Base-by-base conservation (phyloP, 1,140 invertebrate genomes). In the Drosophila sulfurigaster region DNA sequence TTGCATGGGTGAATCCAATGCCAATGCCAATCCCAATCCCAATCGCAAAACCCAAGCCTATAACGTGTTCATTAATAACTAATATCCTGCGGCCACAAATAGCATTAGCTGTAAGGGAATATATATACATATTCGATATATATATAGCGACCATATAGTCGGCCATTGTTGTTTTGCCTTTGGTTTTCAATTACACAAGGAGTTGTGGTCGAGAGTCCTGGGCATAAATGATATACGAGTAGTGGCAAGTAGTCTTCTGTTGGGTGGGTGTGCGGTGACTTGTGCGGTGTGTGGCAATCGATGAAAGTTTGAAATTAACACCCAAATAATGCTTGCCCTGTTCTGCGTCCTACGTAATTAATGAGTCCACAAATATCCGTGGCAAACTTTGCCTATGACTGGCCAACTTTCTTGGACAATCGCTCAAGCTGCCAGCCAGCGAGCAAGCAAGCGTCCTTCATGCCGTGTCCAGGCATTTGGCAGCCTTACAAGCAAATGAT, bases 291-390 rank as follows among this genome's bases (percentile, higher is more conserved):
- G 20, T 45, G 57, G 35, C 66, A 65, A 78, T 88, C 83, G 80
- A 88, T 88, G 78, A 89, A 88, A 88, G 83, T 88, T 88, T 89
- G 83, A 88, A 88, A 88, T 89, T 89, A 88, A 88, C 83, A 88
- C 85, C 83, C 63, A 71, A 87, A 74, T 62, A 88, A 66, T 62
- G 80, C 54, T 52, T 41, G 62, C 56, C 15, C 56, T 45, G 48
- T 28, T 35, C 41, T 41, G 10, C 41, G 38, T 75, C 64, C 70
- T 83, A 78, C 83, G 85, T 88, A 88, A 88, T 88, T 88, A 88
- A 89, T 88, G 83, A 88, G 83, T 75, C 69, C 66, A 71, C 78
- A 69, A 88, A 88, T 75, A 75, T 78, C 77, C 85, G 67, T 52
- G 71, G 45, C 69, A 89, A 88, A 87, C 63, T 87, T 88, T 83